Evolutionary conservation across 30 jellyfish, hydroid and myxozoan species (phyloP).

Genomic region (Aurelia sp.): DNA sequence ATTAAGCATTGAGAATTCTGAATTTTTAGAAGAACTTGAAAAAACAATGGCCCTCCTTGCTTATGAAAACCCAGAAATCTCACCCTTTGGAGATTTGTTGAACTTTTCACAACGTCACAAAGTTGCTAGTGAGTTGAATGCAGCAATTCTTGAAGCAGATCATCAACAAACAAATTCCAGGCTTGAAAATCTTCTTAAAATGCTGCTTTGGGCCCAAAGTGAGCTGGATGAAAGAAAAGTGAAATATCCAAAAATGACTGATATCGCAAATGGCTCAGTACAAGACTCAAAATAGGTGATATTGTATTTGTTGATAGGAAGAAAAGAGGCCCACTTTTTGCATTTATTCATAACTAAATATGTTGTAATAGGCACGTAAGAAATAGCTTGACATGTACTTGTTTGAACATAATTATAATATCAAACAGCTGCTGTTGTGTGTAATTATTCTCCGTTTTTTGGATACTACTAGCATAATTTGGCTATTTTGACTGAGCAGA

Average conservation of each 20-base stretch:
- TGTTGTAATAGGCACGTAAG: too few species aligned
- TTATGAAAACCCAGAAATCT: constrained; percentile 84
- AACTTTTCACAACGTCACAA: constrained; percentile 84
- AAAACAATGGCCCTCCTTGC: constrained; percentile 96
- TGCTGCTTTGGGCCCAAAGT: constrained; percentile 89
- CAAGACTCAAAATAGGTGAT: constrained; percentile 18
- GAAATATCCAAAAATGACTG: constrained; percentile 91
- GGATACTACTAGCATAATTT: too few species aligned
- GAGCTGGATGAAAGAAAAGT: constrained; percentile 88
- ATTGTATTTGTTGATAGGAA: background rate
- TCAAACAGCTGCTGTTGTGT: too few species aligned
- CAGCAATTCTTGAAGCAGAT: constrained; percentile 92
- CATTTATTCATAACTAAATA: background rate
- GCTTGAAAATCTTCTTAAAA: constrained; percentile 80
- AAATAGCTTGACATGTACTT: too few species aligned
- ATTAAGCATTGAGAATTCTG: constrained; percentile 78
- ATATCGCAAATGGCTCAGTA: constrained; percentile 77
- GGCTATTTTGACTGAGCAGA: too few species aligned
- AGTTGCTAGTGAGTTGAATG: constrained; percentile 97
- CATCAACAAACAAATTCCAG: constrained; percentile 93
- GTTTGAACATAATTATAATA: too few species aligned
- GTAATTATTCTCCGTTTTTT: too few species aligned
- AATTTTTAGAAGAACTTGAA: constrained; percentile 87
- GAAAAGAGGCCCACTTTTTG: background rate
- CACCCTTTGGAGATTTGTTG: constrained; percentile 94